Evolutionary conservation across 35 echinoderm and acorn worm species (phyloP).

Genomic region (Stichopus chloronotus): DNA sequence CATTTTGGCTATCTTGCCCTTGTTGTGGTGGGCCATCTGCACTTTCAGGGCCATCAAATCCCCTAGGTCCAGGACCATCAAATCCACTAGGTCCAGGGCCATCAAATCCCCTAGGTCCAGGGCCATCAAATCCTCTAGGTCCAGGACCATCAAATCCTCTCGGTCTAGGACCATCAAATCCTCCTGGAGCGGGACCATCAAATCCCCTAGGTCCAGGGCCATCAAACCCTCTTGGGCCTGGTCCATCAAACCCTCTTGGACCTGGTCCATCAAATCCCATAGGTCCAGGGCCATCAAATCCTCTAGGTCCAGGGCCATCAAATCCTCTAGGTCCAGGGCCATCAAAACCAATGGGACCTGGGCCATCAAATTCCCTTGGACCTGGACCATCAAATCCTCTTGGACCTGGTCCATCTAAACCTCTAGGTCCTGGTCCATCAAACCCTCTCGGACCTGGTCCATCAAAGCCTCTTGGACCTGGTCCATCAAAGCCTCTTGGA

Average conservation of each 20-base stretch:
- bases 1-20: not conserved
- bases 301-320: conserved; percentile 17
- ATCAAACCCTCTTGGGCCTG: conserved; percentile 45
- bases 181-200: conserved; percentile 12
- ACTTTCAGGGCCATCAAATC: conserved; percentile 34
- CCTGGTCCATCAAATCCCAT: conserved; percentile 18
- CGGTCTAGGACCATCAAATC: conserved; percentile 31
- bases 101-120: conserved; percentile 16
- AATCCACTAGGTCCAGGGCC: conserved; percentile 21
- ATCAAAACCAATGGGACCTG: conserved; percentile 35
- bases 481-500: conserved; percentile 28
- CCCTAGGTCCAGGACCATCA: conserved; percentile 22
- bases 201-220: conserved; percentile 21
- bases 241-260: not conserved
- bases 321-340: conserved; percentile 26
- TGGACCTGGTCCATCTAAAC: conserved; percentile 33
- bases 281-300: conserved; percentile 23
- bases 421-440: conserved; percentile 24
- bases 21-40: not conserved
- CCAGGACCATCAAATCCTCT: not conserved
- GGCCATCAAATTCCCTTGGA: conserved; percentile 30
- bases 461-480: conserved; percentile 40
- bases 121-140: conserved; percentile 41
- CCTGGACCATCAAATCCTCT: conserved; percentile 33
- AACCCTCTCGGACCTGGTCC: not conserved